Conservation (phyloP, 2,888 invertebrate genomes). For the Oscheius sp. region DNA sequence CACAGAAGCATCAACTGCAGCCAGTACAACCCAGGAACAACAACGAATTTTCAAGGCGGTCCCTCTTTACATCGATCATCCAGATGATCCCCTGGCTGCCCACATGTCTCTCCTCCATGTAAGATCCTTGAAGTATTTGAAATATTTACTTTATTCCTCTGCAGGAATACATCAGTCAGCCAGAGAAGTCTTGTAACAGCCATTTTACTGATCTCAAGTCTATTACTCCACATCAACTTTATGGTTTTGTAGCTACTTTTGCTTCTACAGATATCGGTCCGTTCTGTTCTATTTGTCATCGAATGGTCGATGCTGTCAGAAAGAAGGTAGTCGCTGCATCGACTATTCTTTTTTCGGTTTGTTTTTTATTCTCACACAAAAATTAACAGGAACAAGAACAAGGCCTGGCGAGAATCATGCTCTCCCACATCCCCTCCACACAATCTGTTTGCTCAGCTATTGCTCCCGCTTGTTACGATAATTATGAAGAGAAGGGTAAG, state of each 20-base stretch:
- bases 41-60: neutral
- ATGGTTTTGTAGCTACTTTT: constrained; percentile 45
- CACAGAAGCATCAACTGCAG: neutral
- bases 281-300: constrained; percentile 50
- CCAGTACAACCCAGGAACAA: neutral
- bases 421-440: constrained; percentile 43
- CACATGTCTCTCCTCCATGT: constrained; percentile 14
- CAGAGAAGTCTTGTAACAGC: constrained; percentile 7
- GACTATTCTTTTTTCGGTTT: constrained; percentile 26
- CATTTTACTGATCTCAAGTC: constrained; percentile 41
- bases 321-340: constrained; percentile 33
- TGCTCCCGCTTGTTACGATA: constrained; percentile 49
- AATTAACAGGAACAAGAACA: constrained; percentile 40
- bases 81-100: constrained; percentile 4
- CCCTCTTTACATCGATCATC: constrained; percentile 13
- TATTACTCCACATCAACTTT: constrained; percentile 49
- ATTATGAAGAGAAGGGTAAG: constrained; percentile 40
- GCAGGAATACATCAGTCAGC: constrained; percentile 15
- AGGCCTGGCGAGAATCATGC: constrained; percentile 33
- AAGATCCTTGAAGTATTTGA: neutral
- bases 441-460: constrained; percentile 42
- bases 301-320: constrained; percentile 39
- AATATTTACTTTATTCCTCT: neutral
- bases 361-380: neutral
- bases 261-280: constrained; percentile 48